Base-by-base conservation (phyloP, 2,888 invertebrate genomes). In the Standfussiana lucernea region DNA sequence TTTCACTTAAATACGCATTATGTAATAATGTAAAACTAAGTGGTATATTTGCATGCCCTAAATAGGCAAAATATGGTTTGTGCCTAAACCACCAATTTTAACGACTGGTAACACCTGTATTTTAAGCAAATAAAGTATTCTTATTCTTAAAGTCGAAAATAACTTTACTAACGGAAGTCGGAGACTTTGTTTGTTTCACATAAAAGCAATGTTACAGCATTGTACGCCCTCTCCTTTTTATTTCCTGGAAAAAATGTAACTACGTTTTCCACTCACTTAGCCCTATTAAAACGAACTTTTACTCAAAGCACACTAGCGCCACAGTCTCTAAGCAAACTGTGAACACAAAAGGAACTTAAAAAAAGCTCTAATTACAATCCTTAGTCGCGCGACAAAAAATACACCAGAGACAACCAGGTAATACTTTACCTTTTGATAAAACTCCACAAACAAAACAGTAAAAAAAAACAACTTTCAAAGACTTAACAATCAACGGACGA, bases 401-500 rank as follows among this genome's bases (percentile, higher is more conserved):
- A 79, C 85, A 75, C 79, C 75, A 79, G 79, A 83, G 86, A 80
- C 85, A 80, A 82, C 77, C 86, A 88, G 87, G 88, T 88, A 85
- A 80, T 82, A 80, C 69, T 80, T 82, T 86, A 86, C 78, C 86
- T 83, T 88, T 88, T 85, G 62, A 85, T 80, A 84, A 77, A 86
- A 83, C 47, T 83, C 80, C 75, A 72, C 77, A 86, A 82, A 88
- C 78, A 81, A 85, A 86, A 78, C 72, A 77, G 70, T 40, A 74
- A 75, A 81, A 81, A 86, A 83, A 83, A 82, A 80, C 66, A 82
- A 82, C 64, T 88, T 87, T 87, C 86, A 88, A 88, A 88, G 88
- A 88, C 88, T 88, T 77, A 86, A 86, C 88, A 88, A 88, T 88
- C 88, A 88, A 83, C 87, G 74, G 75, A 82, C 84, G 84, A 86